A percentile compares a stretch with the other conserved stretches of the same genome.
These are phyloP conservation scores for Piaya cayana DNA, from an alignment of 2,113 vertebrate genomes.

Conservation along the genomic window DNA sequence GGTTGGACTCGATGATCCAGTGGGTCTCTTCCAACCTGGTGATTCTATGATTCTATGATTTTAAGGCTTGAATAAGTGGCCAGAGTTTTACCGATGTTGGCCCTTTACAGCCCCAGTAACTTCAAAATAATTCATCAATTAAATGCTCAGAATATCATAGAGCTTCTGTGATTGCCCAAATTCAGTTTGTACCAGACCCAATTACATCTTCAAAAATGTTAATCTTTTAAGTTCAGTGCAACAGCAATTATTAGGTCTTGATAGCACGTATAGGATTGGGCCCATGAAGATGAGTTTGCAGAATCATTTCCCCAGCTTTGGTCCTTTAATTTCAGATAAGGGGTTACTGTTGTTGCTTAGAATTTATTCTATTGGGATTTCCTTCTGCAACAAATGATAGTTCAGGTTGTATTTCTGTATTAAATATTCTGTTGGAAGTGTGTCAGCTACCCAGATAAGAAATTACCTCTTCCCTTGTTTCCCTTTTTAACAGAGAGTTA, in stretches of 20 bases:
- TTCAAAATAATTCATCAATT: background rate
- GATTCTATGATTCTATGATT: too few relatives aligned
- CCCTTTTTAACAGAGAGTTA: background rate
- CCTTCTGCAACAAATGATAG: background rate
- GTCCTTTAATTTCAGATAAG: background rate
- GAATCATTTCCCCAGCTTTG: background rate
- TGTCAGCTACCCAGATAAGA: background rate
- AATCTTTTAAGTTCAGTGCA: background rate
- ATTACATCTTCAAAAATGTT: background rate
- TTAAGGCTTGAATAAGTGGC: background rate
- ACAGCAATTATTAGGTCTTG: background rate
- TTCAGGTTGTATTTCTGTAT: background rate
- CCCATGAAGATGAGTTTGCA: background rate
- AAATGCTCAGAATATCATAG: background rate
- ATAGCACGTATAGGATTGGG: fast-evolving
- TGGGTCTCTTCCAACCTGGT: too few relatives aligned
- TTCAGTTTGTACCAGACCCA: background rate
- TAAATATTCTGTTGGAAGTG: background rate
- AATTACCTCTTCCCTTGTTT: background rate
- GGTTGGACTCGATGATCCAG: too few relatives aligned
- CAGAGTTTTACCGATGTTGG: background rate
- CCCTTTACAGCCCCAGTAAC: background rate
- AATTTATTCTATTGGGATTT: background rate
- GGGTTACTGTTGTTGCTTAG: background rate
- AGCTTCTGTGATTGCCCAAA: background rate